Base-by-base conservation (phyloP, 2,113 vertebrate species). In the Varanus komodoensis region DNA sequence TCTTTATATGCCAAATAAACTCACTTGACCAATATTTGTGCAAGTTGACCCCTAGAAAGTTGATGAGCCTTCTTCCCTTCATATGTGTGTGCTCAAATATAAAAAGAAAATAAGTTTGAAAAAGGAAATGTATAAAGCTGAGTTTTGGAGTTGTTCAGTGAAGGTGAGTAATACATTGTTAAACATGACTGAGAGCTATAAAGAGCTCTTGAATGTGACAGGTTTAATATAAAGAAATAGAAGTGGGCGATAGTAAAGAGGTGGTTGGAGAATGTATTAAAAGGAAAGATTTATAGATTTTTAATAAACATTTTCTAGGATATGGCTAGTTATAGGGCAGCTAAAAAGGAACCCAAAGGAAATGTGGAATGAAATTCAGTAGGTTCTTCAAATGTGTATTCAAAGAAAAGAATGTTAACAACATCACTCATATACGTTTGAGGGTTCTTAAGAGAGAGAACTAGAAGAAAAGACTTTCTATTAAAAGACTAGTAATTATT, bases 111-210 rank as follows among this genome's bases (percentile, higher is more conserved):
- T 67, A 25, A 6, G 73, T 25, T n/a, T 73, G 64, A 86, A 3
- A 6, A 61, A 68, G 80, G 25, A 81, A 0, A 71, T 91, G 38
- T 2, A 11, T 80, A 19, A 61, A 57, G 78, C 15, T 71, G 8
- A 84, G 71, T 17, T 64, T 81, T 64, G 44, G 0, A 19, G 0
- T 85, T 83, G 38, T 14, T 83, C 88, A 68, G 15, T 69, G 11
- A 84, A 19, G 11, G 32, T 86, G 48, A 68, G 0, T 89, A 64
- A 81, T 89, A 79, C 64, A 17, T 80, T 52, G 50, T 44, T 92
- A 86, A 92, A 84, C 64, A 74, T 77, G 3, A 85, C 57, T n/a
- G 64, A 89, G 3, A 19, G 14, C 48, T 86, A n/a, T 91, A 91
- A 52, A 71, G 2, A 68, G 11, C 69, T 64, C 38, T 83, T 91